These are phyloP conservation scores for Zoanthus sociatus DNA, from an alignment of 92 coral and sea anemone genomes.

Conservation along the genomic window DNA sequence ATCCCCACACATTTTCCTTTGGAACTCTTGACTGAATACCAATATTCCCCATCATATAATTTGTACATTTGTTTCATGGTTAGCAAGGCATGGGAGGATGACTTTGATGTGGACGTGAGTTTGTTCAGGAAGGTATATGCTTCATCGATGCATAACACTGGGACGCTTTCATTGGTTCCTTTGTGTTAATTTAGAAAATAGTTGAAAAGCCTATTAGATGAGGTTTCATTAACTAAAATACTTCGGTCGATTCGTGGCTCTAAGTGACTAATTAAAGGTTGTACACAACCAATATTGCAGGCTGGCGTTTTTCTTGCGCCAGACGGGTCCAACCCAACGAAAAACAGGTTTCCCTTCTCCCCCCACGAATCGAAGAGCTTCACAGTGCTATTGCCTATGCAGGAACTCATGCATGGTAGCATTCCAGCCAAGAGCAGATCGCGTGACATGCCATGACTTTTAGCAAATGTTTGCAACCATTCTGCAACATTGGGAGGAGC, in stretches of 20 bases:
- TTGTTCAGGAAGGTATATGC: slow-evolving; percentile 67
- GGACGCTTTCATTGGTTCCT: slow-evolving; percentile 45
- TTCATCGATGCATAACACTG: slow-evolving; percentile 74
- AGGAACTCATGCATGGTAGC: slow-evolving; percentile 44
- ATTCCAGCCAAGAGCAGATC: not conserved
- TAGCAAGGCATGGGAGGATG: slow-evolving; percentile 15
- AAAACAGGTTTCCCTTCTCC: slow-evolving; percentile 66
- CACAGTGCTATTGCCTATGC: slow-evolving; percentile 59
- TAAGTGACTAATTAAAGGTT: not conserved
- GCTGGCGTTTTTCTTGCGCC: not conserved
- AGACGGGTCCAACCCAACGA: slow-evolving; percentile 28
- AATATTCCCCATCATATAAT: slow-evolving; percentile 66
- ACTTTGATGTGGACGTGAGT: slow-evolving; percentile 48
- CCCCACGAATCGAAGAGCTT: slow-evolving; percentile 65
- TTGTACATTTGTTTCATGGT: slow-evolving; percentile 69
- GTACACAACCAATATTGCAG: not conserved
- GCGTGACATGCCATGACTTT: not conserved
- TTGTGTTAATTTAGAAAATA: slow-evolving; percentile 40
- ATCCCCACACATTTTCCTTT: slow-evolving; percentile 64
- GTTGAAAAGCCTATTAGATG: slow-evolving; percentile 69
- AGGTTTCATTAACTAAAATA: slow-evolving; percentile 65
- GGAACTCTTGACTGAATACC: slow-evolving; percentile 70
- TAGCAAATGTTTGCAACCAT: not conserved
- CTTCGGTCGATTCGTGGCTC: slow-evolving; percentile 58
- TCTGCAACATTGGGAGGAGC: not conserved